Percentiles rank a stretch among this genome's conserved stretches.
Conservation (phyloP, 2,888 invertebrate genomes). For the Amblyteles armatorius region DNA sequence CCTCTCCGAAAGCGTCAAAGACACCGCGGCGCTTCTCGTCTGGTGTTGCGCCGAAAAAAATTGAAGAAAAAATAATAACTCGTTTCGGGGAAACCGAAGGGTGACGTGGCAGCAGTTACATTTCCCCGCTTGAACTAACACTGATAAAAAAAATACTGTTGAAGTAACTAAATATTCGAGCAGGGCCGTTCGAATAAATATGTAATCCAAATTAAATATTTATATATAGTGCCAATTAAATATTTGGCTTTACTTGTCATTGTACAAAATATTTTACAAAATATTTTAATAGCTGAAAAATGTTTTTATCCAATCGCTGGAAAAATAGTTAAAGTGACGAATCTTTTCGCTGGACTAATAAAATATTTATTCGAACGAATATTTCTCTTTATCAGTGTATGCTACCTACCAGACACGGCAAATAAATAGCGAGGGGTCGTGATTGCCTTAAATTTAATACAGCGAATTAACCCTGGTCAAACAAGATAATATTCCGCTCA, state of each 20-base stretch:
- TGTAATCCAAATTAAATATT: too few relatives aligned
- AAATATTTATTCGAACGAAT: too few relatives aligned
- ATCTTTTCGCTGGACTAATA: too few relatives aligned
- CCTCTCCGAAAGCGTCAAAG: conserved; percentile 34
- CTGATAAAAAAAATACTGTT: too few relatives aligned
- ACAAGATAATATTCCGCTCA: conserved; percentile 76
- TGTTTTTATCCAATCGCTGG: too few relatives aligned
- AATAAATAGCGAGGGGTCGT: conserved; percentile 29
- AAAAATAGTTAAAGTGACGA: too few relatives aligned
- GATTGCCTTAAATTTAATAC: conserved; percentile 49
- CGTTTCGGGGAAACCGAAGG: conserved; percentile 44
- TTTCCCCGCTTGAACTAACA: not conserved
- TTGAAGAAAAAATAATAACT: conserved; percentile 2
- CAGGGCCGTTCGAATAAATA: too few relatives aligned
- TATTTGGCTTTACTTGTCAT: too few relatives aligned
- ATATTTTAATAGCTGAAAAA: not conserved
- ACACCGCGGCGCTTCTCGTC: conserved; percentile 44
- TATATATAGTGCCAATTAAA: too few relatives aligned
- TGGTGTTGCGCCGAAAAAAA: conserved; percentile 15
- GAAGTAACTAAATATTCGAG: too few relatives aligned
- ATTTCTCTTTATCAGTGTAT: not conserved
- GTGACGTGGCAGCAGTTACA: conserved; percentile 44
- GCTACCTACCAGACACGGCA: not conserved
- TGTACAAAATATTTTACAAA: too few relatives aligned
- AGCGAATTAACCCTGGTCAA: conserved; percentile 71